Conservation (phyloP, 1,140 invertebrate species). For the Vanessa atalanta region DNA sequence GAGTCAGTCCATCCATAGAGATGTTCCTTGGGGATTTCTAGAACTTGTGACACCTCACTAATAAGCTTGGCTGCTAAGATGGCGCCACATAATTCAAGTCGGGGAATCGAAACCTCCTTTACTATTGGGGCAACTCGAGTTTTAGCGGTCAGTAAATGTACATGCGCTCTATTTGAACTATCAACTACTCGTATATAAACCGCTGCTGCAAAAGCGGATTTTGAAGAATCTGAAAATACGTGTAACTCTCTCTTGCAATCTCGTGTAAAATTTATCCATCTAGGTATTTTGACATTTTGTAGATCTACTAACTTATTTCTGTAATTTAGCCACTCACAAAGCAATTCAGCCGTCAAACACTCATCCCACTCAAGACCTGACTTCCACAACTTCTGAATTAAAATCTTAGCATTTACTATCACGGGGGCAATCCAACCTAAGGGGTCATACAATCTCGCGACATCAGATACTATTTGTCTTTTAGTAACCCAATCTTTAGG, state of each 20-base stretch:
- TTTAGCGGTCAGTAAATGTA: slow-evolving; percentile 50
- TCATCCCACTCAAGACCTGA: slow-evolving; percentile 35
- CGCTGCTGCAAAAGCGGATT: slow-evolving; percentile 41
- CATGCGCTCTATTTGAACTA: slow-evolving; percentile 7
- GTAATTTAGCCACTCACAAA: slow-evolving; percentile 34
- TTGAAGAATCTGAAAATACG: slow-evolving; percentile 45
- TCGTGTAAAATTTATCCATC: slow-evolving; percentile 16
- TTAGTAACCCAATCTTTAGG: slow-evolving; percentile 41
- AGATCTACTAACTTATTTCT: slow-evolving; percentile 15
- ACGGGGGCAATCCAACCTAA: slow-evolving; percentile 32
- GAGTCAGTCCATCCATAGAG: slow-evolving; percentile 65
- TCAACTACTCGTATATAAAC: slow-evolving; percentile 40
- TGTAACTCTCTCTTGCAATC: slow-evolving; percentile 37
- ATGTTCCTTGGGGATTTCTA: slow-evolving; percentile 49
- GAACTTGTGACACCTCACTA: slow-evolving; percentile 40
- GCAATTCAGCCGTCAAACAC: slow-evolving; percentile 15
- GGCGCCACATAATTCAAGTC: slow-evolving; percentile 63
- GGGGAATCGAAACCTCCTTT: slow-evolving; percentile 53
- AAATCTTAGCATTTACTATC: slow-evolving; percentile 12
- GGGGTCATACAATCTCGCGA: slow-evolving; percentile 61
- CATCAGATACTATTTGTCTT: slow-evolving; percentile 48
- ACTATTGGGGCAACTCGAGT: slow-evolving; percentile 55
- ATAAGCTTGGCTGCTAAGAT: slow-evolving; percentile 46
- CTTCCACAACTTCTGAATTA: slow-evolving; percentile 29
- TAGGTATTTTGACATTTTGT: slow-evolving; percentile 11